Percentiles rank a stretch among this genome's conserved stretches.
Evolutionary conservation across 1,140 invertebrate genomes (phyloP).

Genomic region (Triops longicaudatus): DNA sequence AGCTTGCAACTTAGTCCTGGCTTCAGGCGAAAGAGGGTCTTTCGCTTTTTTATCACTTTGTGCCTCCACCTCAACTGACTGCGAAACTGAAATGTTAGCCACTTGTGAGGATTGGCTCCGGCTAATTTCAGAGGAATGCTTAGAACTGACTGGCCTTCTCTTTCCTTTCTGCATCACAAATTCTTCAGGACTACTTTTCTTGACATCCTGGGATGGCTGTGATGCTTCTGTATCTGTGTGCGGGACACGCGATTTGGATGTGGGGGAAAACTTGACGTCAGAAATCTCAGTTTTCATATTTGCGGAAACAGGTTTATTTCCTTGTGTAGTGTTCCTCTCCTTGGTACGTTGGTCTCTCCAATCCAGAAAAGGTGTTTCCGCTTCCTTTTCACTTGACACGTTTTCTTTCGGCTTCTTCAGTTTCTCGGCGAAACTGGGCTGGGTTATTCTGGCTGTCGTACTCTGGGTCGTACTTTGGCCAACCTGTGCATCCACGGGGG

Average conservation of each 20-base stretch:
- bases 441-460: no score
- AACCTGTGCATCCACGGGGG: background rate
- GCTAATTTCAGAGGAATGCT: background rate
- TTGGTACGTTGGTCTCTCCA: conserved; percentile 28
- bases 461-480: background rate
- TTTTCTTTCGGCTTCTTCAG: conserved; percentile 5
- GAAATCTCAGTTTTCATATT: background rate
- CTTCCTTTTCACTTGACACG: background rate
- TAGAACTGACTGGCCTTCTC: background rate
- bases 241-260: background rate
- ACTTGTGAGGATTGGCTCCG: background rate
- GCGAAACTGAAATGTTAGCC: background rate
- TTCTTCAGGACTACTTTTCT: background rate
- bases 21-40: background rate
- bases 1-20: background rate
- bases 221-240: background rate
- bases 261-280: background rate
- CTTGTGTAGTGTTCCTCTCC: background rate
- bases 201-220: background rate
- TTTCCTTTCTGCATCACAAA: background rate
- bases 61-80: background rate
- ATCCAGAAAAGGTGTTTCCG: conserved; percentile 23
- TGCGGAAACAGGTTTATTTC: background rate
- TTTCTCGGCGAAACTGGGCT: conserved; percentile 23
- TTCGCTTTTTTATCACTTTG: background rate